Base-by-base conservation (phyloP, 2,888 invertebrate species). In the Eupithecia insigniata region DNA sequence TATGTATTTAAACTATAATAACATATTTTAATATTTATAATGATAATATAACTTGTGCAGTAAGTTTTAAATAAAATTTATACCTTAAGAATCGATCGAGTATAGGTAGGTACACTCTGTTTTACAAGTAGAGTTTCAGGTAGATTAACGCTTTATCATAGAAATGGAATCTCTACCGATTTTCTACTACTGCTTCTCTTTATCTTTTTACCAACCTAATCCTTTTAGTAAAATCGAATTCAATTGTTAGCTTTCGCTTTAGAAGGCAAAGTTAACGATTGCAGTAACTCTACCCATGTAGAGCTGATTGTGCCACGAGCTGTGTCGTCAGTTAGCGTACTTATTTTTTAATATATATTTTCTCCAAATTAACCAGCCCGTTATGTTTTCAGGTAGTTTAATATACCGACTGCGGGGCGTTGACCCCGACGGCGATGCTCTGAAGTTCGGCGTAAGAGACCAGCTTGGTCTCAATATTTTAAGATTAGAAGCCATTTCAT, bases 381-480 rank as follows among this genome's bases (percentile, higher is more conserved):
- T 78, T 77, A 72, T 74, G 58, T 76, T 75, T 95, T 81, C 94
- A 98, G 98, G 97, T 83, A 97, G 96, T 80, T 92, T 97, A 81
- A 97, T 98, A 87, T 97, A 98, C 94, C 96, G 96, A 76, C 94
- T 98, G 75, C 95, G 96, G 85, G 98, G 97, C 80, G 95, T 96
- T 80, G 98, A 98, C 94, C 96, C 97, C 36, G 98, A 98, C 86
- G 97, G 97, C 76, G 98, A 98, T 92, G 92, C 95, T 70, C 91
- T 98, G 79, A 96, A 95, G 80, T 98, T 98, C 90, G 98, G 98
- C 69, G 96, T 98, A 76, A 95, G 96, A 84, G 96, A 97, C 79
- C 96, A 97, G 81, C 95, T 96, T 66, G 97, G 97, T 83, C 97
- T 97, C 90, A 97, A 98, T 89, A 96, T 98, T 79, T 96, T 98